These are phyloP conservation scores for Anser brachyrhynchus DNA, from an alignment of 2,113 vertebrate genomes.

Conservation along the genomic window DNA sequence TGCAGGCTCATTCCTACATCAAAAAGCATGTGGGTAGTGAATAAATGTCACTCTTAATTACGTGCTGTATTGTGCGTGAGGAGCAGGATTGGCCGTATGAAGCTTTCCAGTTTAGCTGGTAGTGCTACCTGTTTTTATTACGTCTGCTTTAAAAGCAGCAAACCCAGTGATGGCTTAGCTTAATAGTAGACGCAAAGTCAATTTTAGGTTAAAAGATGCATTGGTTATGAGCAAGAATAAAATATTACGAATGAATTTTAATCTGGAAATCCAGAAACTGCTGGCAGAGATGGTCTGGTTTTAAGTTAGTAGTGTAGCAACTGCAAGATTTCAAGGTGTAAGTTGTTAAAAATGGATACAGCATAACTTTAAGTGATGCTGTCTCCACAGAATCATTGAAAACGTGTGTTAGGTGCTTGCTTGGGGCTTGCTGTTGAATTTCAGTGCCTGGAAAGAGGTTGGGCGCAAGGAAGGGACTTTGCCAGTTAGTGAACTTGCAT, in stretches of 20 bases:
- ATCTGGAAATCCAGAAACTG: not conserved
- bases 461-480: not conserved
- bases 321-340: not conserved
- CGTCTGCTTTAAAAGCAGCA: not conserved
- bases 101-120: conserved; percentile 50
- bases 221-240: not conserved
- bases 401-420: not conserved
- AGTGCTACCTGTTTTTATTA: not conserved
- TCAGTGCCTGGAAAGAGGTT: not conserved
- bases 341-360: not conserved
- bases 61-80: not conserved
- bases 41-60: conserved; percentile 54
- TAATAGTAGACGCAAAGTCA: not conserved
- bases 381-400: not conserved
- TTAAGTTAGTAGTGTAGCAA: not conserved
- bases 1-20: conserved; percentile 8
- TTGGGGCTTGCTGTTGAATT: not conserved
- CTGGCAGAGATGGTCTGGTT: not conserved
- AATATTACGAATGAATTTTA: not conserved
- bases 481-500: fast-evolving
- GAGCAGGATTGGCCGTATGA: not conserved
- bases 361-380: not conserved
- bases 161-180: not conserved
- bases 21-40: not conserved
- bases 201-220: not conserved